Base-by-base conservation (phyloP, 1,140 invertebrate species). In the Drosophila tristis region DNA sequence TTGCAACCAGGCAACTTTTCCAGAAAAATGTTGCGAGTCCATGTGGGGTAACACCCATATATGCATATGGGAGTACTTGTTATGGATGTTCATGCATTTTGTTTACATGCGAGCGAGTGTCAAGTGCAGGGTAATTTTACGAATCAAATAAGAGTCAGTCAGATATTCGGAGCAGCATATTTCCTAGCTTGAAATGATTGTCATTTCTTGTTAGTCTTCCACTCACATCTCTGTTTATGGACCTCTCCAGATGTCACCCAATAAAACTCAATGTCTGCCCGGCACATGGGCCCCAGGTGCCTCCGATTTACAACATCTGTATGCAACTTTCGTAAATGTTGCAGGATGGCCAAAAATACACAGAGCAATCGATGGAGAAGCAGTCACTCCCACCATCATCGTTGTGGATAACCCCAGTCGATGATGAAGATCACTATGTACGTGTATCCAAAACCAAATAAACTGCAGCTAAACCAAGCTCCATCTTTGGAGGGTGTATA, bases 221-320 rank as follows among this genome's bases (percentile, higher is more conserved):
- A 39, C 35, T 39, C 9, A 16, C 50, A 47, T 44, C 39, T 61
- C 51, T 73, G 49, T 74, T 61, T 50, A 45, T 42, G 23, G 42
- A 50, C 25, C 8, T 43, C 31, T 71, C 16, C 29, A 60, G 53
- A 31, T 50, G 43, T 16, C 48, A 48, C 64, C 42, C 57, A 55
- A 82, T 82, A 74, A 78, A 82, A 74, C 70, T 70, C 80, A 82
- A 66, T 74, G 60, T 58, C 64, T 63, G 60, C 49, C 54, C 55
- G 11, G 58, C 71, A 73, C 68, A 50, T 73, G 50, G 51, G 26
- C 73, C 44, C 35, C 73, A 68, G 73, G 63, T 61, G 66, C 26
- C 63, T 75, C 15, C 56, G 70, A 58, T 61, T 60, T 75, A 43
- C 50, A 58, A 4, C 11, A 66, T 55, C 61, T 39, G 49, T 51